Evolutionary conservation across 2,113 vertebrate genomes (phyloP).

Genomic region (Gallinago paraguaiae): DNA sequence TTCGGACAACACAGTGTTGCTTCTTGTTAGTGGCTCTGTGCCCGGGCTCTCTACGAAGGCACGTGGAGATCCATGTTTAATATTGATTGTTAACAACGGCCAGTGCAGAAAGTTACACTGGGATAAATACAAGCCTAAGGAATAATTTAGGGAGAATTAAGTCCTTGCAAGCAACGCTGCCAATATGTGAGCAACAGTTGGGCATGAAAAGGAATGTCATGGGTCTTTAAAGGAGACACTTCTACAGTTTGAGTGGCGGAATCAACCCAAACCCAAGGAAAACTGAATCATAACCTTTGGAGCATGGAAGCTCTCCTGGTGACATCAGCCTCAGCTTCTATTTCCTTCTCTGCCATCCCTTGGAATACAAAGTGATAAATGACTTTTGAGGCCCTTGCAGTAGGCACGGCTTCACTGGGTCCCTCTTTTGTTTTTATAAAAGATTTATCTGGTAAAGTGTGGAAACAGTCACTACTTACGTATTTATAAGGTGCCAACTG

Average conservation of each 20-base stretch:
- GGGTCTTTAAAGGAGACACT: neutral
- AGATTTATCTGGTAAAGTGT: neutral
- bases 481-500: slow-evolving; percentile 1
- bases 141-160: neutral
- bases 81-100: neutral
- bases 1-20: neutral
- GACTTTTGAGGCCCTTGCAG: neutral
- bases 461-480: neutral
- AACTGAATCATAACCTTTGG: neutral
- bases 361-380: neutral
- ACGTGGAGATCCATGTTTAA: neutral
- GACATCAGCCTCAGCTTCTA: rapidly evolving
- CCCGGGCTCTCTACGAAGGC: neutral
- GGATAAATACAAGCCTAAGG: neutral
- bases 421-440: neutral
- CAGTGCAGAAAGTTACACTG: neutral
- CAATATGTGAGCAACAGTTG: neutral
- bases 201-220: neutral
- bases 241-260: neutral
- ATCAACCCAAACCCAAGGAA: neutral
- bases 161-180: neutral
- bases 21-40: neutral
- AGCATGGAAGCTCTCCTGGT: neutral
- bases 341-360: neutral
- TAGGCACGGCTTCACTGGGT: neutral